These are phyloP conservation scores for Sebastes itinus DNA, from an alignment of 2,797 vertebrate genomes.

Conservation along the genomic window DNA sequence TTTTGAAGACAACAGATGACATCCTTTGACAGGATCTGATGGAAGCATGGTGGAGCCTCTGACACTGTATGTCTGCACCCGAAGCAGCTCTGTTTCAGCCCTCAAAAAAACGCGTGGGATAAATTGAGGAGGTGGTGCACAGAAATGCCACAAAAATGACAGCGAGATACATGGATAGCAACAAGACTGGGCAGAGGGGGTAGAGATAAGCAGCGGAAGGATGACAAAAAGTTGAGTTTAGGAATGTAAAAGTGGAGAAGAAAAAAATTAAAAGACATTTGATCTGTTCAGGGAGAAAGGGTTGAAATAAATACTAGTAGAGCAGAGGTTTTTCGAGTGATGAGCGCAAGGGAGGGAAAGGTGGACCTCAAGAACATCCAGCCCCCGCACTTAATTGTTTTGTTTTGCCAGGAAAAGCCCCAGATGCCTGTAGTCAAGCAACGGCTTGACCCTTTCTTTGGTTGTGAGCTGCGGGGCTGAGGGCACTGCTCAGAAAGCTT, in stretches of 20 bases:
- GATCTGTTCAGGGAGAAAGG: not conserved
- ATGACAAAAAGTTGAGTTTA: not conserved
- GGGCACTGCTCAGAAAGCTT: conserved; percentile 62
- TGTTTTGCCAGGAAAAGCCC: conserved; percentile 61
- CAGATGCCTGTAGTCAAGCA: conserved; percentile 72
- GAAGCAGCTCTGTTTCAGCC: conserved; percentile 1
- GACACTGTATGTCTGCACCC: not conserved
- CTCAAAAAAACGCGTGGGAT: not conserved
- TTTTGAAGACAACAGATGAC: too few species aligned
- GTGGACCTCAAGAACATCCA: conserved; percentile 44
- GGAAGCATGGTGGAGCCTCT: not conserved
- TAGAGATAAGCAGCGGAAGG: conserved; percentile 1
- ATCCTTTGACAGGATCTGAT: not conserved
- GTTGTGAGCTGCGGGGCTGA: conserved; percentile 51
- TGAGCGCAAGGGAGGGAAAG: conserved; percentile 26
- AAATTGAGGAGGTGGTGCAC: not conserved
- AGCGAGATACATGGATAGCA: not conserved
- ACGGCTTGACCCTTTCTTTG: conserved; percentile 67
- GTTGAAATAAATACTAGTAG: not conserved
- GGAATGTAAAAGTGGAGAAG: not conserved
- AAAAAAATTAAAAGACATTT: not conserved
- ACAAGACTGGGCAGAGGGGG: not conserved
- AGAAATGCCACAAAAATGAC: not conserved
- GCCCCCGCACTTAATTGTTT: conserved; percentile 68
- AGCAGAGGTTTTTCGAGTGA: conserved; percentile 14